Evolutionary conservation across 2,797 vertebrate species (phyloP).

Genomic region (Adrianichthys oophorus): DNA sequence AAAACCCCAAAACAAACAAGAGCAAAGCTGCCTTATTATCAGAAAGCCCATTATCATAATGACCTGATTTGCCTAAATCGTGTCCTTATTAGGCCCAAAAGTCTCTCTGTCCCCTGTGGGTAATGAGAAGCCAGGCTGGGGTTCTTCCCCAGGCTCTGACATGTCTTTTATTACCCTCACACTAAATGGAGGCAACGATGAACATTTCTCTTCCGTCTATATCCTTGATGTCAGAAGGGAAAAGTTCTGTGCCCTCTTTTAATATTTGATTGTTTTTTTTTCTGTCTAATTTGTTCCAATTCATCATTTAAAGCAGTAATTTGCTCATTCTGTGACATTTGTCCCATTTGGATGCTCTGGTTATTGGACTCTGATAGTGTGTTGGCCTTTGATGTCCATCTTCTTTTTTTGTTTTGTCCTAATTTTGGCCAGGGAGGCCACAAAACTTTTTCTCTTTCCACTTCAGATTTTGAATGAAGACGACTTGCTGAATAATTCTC

Average conservation of each 20-base stretch:
- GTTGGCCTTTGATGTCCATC: conserved; percentile 76
- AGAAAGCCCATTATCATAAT: conserved; percentile 75
- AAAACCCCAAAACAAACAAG: conserved; percentile 75
- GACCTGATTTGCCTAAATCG: conserved; percentile 76
- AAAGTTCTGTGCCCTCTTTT: conserved; percentile 79
- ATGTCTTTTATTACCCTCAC: conserved; percentile 82
- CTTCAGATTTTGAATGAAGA: conserved; percentile 43
- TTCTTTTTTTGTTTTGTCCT: conserved; percentile 57
- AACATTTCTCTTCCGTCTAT: conserved; percentile 67
- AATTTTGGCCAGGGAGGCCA: conserved; percentile 55
- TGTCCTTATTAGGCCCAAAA: conserved; percentile 76
- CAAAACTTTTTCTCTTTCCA: conserved; percentile 60
- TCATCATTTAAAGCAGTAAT: conserved; percentile 80
- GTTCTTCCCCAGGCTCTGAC: conserved; percentile 68
- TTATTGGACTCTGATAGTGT: conserved; percentile 70
- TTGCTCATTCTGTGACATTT: conserved; percentile 73
- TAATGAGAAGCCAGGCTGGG: conserved; percentile 74
- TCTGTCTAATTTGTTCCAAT: conserved; percentile 82
- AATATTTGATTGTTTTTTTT: conserved; percentile 85
- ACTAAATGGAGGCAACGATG: conserved; percentile 85
- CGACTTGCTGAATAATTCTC: conserved; percentile 58
- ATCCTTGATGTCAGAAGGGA: conserved; percentile 78
- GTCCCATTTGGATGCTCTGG: conserved; percentile 71
- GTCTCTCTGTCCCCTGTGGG: conserved; percentile 65
- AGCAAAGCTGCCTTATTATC: conserved; percentile 77